phyloP scores from a whole-genome alignment of 2,113 vertebrate genomes.

The Ondatra zibethicus region DNA sequence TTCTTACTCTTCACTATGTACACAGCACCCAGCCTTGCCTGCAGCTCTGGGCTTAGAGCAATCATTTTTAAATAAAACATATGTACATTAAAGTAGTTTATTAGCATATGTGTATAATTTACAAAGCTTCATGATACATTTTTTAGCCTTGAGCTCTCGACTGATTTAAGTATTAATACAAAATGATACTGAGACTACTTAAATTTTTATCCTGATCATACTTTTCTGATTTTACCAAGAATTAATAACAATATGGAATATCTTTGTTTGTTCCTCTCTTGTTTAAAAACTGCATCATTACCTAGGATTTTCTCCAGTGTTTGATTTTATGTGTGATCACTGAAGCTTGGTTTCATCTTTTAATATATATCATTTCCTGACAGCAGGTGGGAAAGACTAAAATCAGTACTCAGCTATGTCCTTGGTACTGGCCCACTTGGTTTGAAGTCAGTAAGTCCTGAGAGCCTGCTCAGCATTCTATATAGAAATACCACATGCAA shows the following conservation, averaged over 20 bases:
- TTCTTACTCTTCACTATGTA: background rate
- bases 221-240: background rate
- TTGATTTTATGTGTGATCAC: background rate
- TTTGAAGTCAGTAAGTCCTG: background rate
- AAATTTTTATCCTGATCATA: background rate
- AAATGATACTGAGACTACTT: background rate
- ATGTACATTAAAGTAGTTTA: background rate
- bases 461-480: background rate
- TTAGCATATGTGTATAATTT: background rate
- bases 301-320: fast-evolving
- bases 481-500: fast-evolving
- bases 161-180: background rate
- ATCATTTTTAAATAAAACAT: background rate
- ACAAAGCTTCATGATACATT: background rate
- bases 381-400: background rate
- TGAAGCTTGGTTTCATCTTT: background rate
- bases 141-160: background rate
- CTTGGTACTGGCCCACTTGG: background rate
- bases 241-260: background rate
- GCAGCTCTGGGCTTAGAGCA: background rate
- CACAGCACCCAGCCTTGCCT: fast-evolving
- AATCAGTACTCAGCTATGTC: background rate
- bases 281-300: background rate
- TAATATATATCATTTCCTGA: background rate
- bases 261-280: background rate